Conservation (phyloP, 1,140 invertebrate genomes). For the Atta colombica region DNA sequence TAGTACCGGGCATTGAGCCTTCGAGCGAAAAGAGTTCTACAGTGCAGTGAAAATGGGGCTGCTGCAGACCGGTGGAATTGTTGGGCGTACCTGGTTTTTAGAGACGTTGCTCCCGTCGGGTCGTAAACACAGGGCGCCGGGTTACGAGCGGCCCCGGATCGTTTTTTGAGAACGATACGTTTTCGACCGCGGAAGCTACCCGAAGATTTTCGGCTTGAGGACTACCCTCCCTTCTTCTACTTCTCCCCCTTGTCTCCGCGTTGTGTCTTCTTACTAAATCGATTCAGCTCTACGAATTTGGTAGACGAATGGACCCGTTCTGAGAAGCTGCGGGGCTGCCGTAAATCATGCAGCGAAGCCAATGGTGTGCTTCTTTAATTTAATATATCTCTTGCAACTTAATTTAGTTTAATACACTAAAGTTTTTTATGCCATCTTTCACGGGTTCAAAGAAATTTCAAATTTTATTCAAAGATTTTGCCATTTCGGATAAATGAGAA, state of each 20-base stretch:
- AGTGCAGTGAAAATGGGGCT: conserved; percentile 70
- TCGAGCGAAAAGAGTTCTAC: conserved; percentile 67
- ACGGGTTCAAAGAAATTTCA: background rate
- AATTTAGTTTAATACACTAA: conserved; percentile 4
- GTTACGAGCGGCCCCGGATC: conserved; percentile 75
- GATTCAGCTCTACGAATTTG: conserved; percentile 60
- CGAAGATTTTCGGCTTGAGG: conserved; percentile 66
- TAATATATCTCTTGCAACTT: conserved; percentile 53
- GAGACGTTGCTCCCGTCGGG: conserved; percentile 80
- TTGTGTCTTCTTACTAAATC: conserved; percentile 6
- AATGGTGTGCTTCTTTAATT: conserved; percentile 40
- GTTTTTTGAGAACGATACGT: conserved; percentile 77
- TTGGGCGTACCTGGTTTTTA: conserved; percentile 79
- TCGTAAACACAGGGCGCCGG: conserved; percentile 81
- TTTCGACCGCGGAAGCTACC: conserved; percentile 74
- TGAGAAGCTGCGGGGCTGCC: conserved; percentile 34
- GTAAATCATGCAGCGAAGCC: conserved; percentile 44
- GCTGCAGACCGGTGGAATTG: conserved; percentile 73
- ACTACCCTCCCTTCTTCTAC: conserved; percentile 10
- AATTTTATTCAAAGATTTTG: background rate
- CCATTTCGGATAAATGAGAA: background rate
- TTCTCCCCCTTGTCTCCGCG: background rate
- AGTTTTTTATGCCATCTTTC: background rate
- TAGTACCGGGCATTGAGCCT: conserved; percentile 3
- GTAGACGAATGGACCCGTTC: conserved; percentile 52